Evolutionary conservation across 2,113 vertebrate species (phyloP).

Genomic region (Eudyptes chrysolophus): DNA sequence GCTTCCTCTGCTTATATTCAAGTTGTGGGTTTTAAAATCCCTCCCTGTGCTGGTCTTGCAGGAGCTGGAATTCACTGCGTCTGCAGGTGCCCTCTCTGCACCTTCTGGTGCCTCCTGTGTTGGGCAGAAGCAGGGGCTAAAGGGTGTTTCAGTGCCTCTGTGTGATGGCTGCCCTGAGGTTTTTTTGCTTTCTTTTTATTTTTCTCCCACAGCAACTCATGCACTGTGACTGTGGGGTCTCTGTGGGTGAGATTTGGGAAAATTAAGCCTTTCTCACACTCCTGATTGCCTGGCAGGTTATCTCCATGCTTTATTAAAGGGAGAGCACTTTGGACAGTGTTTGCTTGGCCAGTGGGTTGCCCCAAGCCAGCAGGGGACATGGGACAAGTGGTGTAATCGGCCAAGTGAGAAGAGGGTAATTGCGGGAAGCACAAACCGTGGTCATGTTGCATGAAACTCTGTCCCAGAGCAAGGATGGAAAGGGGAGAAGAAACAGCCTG

Average conservation of each 20-base stretch:
- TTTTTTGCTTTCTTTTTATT: not conserved
- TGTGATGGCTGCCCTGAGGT: not conserved
- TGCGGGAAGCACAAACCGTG: not conserved
- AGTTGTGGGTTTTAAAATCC: not conserved
- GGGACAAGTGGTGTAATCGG: not conserved
- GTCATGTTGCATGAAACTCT: not conserved
- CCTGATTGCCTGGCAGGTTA: not conserved
- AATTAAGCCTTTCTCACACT: not conserved
- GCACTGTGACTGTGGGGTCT: not conserved
- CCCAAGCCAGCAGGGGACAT: not conserved
- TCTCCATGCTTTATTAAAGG: not conserved
- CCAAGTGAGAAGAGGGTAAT: not conserved
- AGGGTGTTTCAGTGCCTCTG: not conserved
- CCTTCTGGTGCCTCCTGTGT: not conserved
- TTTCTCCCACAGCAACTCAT: not conserved
- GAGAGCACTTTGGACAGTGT: not conserved
- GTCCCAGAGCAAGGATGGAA: not conserved
- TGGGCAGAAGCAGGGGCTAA: not conserved
- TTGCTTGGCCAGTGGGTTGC: not conserved
- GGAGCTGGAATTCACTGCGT: not conserved
- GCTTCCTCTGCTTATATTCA: not conserved
- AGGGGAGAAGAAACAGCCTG: not conserved
- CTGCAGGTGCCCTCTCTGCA: not conserved
- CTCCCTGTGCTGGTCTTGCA: not conserved
- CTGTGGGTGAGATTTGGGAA: not conserved